A percentile compares a stretch with the other conserved stretches of the same genome.
Conservation (phyloP, 2,888 invertebrate genomes). For the Dynastes grantii region DNA sequence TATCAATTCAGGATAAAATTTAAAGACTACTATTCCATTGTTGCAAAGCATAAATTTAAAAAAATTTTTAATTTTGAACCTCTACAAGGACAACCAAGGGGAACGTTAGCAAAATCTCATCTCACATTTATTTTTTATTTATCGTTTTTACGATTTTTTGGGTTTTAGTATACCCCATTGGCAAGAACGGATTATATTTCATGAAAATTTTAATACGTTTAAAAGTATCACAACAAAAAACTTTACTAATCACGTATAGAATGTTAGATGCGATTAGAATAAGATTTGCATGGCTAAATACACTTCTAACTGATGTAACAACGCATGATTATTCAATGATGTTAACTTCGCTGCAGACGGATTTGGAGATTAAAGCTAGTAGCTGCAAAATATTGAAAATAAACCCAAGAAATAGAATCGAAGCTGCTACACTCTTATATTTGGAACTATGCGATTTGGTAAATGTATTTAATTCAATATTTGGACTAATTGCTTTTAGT, state of each 20-base stretch:
- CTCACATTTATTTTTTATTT: background rate
- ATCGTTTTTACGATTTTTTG: slow-evolving; percentile 12
- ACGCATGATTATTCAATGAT: background rate
- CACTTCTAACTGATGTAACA: background rate
- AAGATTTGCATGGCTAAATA: slow-evolving; percentile 18
- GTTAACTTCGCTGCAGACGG: background rate
- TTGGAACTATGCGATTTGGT: slow-evolving; percentile 11
- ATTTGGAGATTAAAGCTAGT: background rate
- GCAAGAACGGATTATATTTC: background rate
- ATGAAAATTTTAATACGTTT: slow-evolving; percentile 21
- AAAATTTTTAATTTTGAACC: background rate
- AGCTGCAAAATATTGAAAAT: background rate
- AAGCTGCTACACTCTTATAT: background rate
- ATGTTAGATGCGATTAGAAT: background rate
- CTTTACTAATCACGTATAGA: slow-evolving; percentile 6
- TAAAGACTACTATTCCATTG: background rate
- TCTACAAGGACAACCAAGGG: background rate
- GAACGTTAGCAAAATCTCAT: background rate
- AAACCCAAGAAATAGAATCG: background rate
- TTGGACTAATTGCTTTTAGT: background rate
- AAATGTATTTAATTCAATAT: slow-evolving; percentile 20
- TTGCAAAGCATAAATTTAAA: background rate
- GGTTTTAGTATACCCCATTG: background rate
- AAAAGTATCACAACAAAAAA: slow-evolving; percentile 32
- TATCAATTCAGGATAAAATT: too few relatives aligned